Conservation (phyloP, 2,888 invertebrate genomes). For the Cephus pygmeus region DNA sequence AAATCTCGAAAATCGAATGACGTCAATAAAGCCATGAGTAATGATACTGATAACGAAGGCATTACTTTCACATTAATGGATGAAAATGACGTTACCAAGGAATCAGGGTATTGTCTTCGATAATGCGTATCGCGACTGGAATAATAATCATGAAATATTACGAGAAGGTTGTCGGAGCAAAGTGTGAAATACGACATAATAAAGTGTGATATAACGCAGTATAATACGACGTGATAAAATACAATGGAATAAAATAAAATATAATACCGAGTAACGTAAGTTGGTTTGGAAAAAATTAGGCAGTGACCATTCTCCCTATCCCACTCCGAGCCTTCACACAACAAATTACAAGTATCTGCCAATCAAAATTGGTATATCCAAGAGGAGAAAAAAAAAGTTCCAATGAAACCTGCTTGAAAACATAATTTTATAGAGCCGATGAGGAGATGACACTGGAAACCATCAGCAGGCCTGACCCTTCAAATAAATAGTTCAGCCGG, state of each 20-base stretch:
- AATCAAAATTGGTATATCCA: neutral
- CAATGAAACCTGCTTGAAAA: neutral
- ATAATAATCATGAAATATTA: neutral
- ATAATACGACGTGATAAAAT: neutral
- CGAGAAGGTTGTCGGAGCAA: neutral
- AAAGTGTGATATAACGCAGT: neutral
- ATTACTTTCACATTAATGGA: neutral
- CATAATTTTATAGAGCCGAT: neutral
- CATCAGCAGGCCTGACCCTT: neutral
- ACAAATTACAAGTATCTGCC: neutral
- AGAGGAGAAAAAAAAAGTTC: neutral
- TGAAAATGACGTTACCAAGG: neutral
- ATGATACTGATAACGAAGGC: neutral
- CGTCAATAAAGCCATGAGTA: neutral
- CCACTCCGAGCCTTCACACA: neutral
- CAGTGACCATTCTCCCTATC: neutral
- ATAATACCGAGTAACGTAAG: neutral
- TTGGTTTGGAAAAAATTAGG: neutral
- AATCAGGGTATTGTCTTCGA: neutral
- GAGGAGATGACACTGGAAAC: neutral
- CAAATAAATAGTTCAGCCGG: neutral
- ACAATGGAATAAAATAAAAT: neutral
- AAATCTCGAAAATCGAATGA: neutral
- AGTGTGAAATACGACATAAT: neutral
- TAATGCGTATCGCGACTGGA: neutral